Evolutionary conservation across 2,888 invertebrate species (phyloP), one percentile per base, ranked within the genome.

Genomic region (Hyles lineata): DNA sequence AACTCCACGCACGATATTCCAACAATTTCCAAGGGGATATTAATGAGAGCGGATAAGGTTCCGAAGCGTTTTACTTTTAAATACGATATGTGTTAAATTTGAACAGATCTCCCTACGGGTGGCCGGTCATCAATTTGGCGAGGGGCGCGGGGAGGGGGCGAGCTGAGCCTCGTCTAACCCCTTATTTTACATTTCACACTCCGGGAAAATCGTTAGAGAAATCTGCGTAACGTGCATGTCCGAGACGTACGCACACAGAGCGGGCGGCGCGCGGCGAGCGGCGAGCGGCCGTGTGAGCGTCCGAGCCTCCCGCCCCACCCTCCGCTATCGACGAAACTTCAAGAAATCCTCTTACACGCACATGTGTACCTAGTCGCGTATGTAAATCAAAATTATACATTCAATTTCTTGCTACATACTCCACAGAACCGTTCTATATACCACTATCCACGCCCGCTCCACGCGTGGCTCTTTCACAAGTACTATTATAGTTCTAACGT

Each of bases 131-230:
- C 93, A 94, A 93, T 94, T 94, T 93, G 90, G 92, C 89, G 87
- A 80, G 83, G 83, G 82, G 82, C 75, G 83, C 79, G 85, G 81
- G 83, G 82, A 81, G 83, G 78, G 85, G 83, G 82, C 80, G 86
- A 88, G 87, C 87, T 87, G 86, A 87, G 91, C 89, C 90, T 90
- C 90, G 89, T 89, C 91, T 94, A 93, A 95, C 94, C 94, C 94
- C 93, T 94, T 93, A 94, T 94, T 94, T 94, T 94, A 94, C 94
- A 94, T 94, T 94, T 94, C 94, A 94, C 94, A 94, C 94, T 94
- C 93, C 90, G 93, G 93, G 94, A 94, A 94, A 94, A 94, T 94
- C 94, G 94, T 94, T 94, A 94, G 93, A 92, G 94, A 94, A 94
- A 94, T 94, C 94, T 94, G 94, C 94, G 92, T 94, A 92, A 87